A percentile compares a stretch with the other conserved stretches of the same genome.
Conservation (phyloP, 92 coral and sea anemone genomes). For the Nematostella vectensis region DNA sequence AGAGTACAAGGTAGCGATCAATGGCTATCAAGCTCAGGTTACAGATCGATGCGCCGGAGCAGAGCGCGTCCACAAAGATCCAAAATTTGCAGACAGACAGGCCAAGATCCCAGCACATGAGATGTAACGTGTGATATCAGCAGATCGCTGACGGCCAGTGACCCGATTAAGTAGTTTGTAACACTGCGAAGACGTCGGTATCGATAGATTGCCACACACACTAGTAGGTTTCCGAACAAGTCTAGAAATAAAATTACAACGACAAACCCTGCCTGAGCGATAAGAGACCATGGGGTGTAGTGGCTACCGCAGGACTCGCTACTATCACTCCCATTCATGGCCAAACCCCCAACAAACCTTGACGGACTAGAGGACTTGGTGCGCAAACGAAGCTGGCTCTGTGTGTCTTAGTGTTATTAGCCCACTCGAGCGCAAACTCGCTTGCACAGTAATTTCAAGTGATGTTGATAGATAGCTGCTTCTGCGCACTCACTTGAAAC, state of each 20-base stretch:
- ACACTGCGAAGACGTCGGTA: slow-evolving; percentile 61
- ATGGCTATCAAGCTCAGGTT: slow-evolving; percentile 59
- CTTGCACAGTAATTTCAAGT: not conserved
- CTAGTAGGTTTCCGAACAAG: slow-evolving; percentile 63
- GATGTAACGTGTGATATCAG: slow-evolving; percentile 57
- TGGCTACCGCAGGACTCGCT: not conserved
- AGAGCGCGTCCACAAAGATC: slow-evolving; percentile 57
- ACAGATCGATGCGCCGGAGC: slow-evolving; percentile 67
- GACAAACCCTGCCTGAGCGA: slow-evolving; percentile 68
- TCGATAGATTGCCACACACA: slow-evolving; percentile 51
- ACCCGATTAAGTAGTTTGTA: slow-evolving; percentile 74
- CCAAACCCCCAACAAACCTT: too few relatives aligned
- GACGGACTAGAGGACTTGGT: too few relatives aligned
- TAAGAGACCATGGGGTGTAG: slow-evolving; percentile 3
- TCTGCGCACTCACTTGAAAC: too few relatives aligned
- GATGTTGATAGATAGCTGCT: too few relatives aligned
- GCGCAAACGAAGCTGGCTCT: too few relatives aligned
- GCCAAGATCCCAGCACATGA: slow-evolving; percentile 65
- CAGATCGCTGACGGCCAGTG: slow-evolving; percentile 70
- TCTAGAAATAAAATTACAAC: slow-evolving; percentile 64
- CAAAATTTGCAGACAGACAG: slow-evolving; percentile 44
- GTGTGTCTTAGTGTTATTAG: too few relatives aligned
- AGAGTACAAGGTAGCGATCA: slow-evolving; percentile 62
- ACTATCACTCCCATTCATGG: too few relatives aligned
- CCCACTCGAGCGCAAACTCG: not conserved